Base-by-base conservation (phyloP, 1,140 invertebrate genomes). In the Drosophila teissieri region DNA sequence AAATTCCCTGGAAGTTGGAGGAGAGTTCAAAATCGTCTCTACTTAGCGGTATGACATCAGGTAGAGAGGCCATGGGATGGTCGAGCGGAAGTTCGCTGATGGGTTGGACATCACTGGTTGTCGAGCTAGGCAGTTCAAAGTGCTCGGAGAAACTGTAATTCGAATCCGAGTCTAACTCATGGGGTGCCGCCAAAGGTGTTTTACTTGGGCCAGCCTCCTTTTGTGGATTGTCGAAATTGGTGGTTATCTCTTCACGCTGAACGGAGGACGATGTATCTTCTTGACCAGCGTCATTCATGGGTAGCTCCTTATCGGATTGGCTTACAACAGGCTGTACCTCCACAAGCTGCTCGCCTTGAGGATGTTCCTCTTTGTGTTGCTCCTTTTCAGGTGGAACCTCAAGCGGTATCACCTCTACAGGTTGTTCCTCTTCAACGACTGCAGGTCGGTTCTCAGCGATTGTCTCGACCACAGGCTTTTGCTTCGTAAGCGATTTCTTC, bases 91-190 rank as follows among this genome's bases (percentile, higher is more conserved):
- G 40, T 14, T 8, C 22, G 7, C 10, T 61, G 19, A 7, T 3
- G 3, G 46, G 7, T 2, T 17, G 44, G 0, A 40, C 54, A 36
- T 76, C 69, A 39, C 11, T 57, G 0, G 78, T 80, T 10, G 79
- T 86, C 14, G 78, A 82, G 12, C 75, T 78, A 7, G 91, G 70
- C 34, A 90, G 42, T 49, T 90, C 89, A 52, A 92, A 92, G 54
- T 92, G 91, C 51, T 92, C 91, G 0, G 91, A 91, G 49, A 92
- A 92, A 44, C 91, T 92, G 57, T 92, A 92, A 53, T 92, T 92
- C 2, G 91, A 92, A 42, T 92, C 91, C 0, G 91, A 92, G 42
- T 92, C 91, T 10, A 80, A 14, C 3, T 88, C 83, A 55, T 81
- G 76, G 3, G 63, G 31, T 6, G 48, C 31, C 45, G 27, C 19